Base-by-base conservation (phyloP, 2,797 vertebrate genomes). In the Danio albolineatus region DNA sequence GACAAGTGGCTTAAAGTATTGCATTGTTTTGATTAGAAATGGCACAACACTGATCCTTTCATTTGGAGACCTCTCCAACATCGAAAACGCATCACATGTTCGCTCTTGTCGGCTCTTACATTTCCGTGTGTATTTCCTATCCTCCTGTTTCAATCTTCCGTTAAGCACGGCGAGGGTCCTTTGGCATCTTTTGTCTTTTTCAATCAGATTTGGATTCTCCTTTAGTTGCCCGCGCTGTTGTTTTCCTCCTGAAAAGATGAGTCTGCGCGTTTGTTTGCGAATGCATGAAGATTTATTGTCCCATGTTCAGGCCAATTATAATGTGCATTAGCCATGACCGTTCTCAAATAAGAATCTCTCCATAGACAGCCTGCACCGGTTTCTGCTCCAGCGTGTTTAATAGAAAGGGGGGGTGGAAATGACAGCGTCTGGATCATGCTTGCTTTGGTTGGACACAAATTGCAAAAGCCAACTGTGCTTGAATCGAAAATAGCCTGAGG, bases 291-390 rank as follows among this genome's bases (percentile, higher is more conserved):
- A 84, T 87, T 85, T 89, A 79, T 86, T 87, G 76, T 89, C 69
- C 79, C 82, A 28, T 85, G 53, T 80, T 85, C 59, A 86, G 81
- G 79, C 56, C 76, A 90, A 90, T 91, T 91, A 90, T 66, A 78
- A 57, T 83, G 83, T 87, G 71, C 83, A 83, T 69, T 84, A 82
- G 74, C 84, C 86, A 77, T 89, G 83, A 90, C 83, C 71, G 54
- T 83, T 89, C 86, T 85, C 79, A 88, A 89, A 89, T 84, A 86
- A 86, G 87, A 53, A 60, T 62, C 82, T 85, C 80, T 83, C 76
- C 17, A 64, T n/a, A 85, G 79, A 85, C 80, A 87, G 64, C 85
- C 87, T 83, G 82, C 81, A 66, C 86, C 88, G 84, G 60, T 76
- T 71, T 66, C 67, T 78, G 73, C 56, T 53, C 16, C 73, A 82